Percentiles rank a stretch among this genome's conserved stretches.
These are phyloP conservation scores for Pomacea maculata DNA, from an alignment of 1,140 invertebrate genomes.

Conservation along the genomic window DNA sequence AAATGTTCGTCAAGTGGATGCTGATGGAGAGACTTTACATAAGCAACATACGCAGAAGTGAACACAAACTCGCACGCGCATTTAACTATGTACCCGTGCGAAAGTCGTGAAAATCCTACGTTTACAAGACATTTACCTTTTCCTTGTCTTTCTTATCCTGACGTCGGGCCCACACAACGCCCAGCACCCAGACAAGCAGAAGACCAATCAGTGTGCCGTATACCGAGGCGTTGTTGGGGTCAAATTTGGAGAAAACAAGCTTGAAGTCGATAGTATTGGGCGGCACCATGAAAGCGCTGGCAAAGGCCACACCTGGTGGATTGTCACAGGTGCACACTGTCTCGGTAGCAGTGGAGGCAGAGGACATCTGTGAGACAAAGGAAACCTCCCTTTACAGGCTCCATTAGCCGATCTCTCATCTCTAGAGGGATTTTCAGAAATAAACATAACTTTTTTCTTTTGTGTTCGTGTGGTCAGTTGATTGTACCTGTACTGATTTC, in stretches of 20 bases:
- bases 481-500: too few species aligned
- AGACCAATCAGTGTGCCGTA: conserved; percentile 4
- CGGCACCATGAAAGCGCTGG: not conserved
- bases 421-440: too few species aligned
- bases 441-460: too few species aligned
- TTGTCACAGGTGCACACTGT: conserved; percentile 1
- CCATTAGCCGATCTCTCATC: too few species aligned
- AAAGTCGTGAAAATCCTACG: not conserved
- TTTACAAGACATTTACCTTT: not conserved
- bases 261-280: not conserved
- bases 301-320: not conserved
- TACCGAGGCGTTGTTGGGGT: conserved; percentile 2
- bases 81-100: too few species aligned
- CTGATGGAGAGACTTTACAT: too few species aligned
- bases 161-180: not conserved
- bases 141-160: conserved; percentile 1
- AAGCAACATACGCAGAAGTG: too few species aligned
- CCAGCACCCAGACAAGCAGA: not conserved
- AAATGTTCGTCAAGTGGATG: too few species aligned
- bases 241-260: not conserved
- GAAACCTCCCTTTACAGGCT: too few species aligned
- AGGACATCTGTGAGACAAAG: not conserved
- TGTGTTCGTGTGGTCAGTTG: too few species aligned
- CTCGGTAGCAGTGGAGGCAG: not conserved
- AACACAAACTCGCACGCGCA: too few species aligned